Evolutionary conservation across 2,888 invertebrate genomes (phyloP).

Genomic region (Ormyrus thymus): DNA sequence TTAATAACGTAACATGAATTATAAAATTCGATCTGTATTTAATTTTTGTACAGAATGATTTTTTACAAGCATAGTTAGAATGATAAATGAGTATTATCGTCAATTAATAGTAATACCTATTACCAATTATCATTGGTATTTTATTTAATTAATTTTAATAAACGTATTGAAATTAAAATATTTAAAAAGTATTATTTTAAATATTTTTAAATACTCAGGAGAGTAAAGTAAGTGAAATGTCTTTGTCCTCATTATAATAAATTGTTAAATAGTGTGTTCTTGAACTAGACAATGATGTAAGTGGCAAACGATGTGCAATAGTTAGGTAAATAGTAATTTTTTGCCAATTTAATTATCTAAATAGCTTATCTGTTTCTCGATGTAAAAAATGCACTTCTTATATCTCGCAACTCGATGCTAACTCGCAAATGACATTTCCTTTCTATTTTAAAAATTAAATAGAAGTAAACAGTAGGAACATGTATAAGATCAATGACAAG

Average conservation of each 20-base stretch:
- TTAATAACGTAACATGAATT: neutral
- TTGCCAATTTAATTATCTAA: conserved; percentile 20
- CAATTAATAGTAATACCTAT: neutral
- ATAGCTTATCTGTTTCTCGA: conserved; percentile 37
- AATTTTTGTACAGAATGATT: conserved; percentile 1
- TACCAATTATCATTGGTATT: neutral
- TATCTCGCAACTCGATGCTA: conserved; percentile 32
- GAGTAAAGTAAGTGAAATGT: neutral
- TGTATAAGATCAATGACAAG: neutral
- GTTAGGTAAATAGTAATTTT: conserved; percentile 35
- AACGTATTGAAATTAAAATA: neutral
- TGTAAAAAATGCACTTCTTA: conserved; percentile 37
- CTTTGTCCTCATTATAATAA: conserved; percentile 6
- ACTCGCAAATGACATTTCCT: conserved; percentile 28
- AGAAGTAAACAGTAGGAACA: neutral
- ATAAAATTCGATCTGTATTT: neutral
- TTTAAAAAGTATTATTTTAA: neutral
- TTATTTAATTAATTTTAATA: neutral
- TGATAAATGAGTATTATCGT: neutral
- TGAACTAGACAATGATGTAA: conserved; percentile 18
- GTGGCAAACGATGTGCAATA: conserved; percentile 40
- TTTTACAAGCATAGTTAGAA: neutral
- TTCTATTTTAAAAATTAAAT: conserved; percentile 23
- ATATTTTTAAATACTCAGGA: neutral
- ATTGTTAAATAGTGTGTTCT: conserved; percentile 24